A percentile compares a stretch with the other conserved stretches of the same genome.
Evolutionary conservation across 2,888 invertebrate species (phyloP).

Genomic region (Drosophila yooni): DNA sequence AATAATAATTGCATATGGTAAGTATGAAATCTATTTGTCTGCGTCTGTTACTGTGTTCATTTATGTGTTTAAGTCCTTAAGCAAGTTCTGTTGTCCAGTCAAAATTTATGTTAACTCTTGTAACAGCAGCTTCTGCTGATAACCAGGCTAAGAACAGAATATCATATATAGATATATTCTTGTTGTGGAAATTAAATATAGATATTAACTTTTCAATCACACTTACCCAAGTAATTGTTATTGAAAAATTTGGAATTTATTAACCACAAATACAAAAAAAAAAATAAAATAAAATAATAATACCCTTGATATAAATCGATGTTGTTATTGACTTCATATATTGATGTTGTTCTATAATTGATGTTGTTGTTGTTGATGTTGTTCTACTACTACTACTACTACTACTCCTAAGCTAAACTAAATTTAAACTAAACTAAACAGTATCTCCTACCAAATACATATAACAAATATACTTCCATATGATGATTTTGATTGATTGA

Average conservation of each 20-base stretch:
- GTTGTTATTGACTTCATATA: conserved; percentile 81
- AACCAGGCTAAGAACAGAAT: conserved; percentile 9
- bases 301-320: conserved; percentile 69
- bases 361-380: conserved; percentile 75
- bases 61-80: conserved; percentile 35
- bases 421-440: conserved; percentile 35
- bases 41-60: conserved; percentile 28
- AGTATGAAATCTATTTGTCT: conserved; percentile 44
- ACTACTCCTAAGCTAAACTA: conserved; percentile 46
- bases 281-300: conserved; percentile 24
- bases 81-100: conserved; percentile 18
- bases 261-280: conserved; percentile 23
- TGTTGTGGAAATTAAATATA: conserved; percentile 7
- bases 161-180: not conserved
- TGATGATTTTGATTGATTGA: conserved; percentile 63
- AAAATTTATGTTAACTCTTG: conserved; percentile 6
- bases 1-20: conserved; percentile 25
- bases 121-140: conserved; percentile 16
- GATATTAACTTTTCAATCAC: conserved; percentile 7
- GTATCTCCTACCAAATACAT: conserved; percentile 46
- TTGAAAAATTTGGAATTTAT: conserved; percentile 12
- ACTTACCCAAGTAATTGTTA: conserved; percentile 18
- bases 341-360: conserved; percentile 79
- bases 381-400: conserved; percentile 67
- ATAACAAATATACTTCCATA: conserved; percentile 53